Evolutionary conservation across 2,888 invertebrate species (phyloP), one percentile per base, ranked within the genome.

Genomic region (Stenotaenia linearis): DNA sequence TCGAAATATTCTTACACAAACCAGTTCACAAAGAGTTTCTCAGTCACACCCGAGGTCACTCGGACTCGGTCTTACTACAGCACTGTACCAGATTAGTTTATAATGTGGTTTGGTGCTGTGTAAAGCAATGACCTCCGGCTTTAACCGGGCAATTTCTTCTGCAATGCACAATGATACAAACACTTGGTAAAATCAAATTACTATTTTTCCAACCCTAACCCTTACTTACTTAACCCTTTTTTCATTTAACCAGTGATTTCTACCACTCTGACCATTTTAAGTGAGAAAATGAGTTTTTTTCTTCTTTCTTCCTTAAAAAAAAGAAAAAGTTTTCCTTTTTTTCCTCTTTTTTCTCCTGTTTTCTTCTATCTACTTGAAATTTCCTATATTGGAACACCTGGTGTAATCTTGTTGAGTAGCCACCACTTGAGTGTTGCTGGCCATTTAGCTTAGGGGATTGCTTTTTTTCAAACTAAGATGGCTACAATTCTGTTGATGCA

Each of bases 401-500:
- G 69, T 69, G 69, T 69, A 69, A 69, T 69, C 69, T 69, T 28
- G 69, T 69, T 69, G 69, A 69, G 69, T 69, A 69, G 69, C 69
- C 69, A 69, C 69, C 69, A 69, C 69, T 69, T 69, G 69, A 69
- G 69, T 69, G 69, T 69, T 69, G 69, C 69, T 69, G 69, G 69
- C 69, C 69, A 69, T 69, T 50, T 69, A n/a, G 69, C 69, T 69
- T 69, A 69, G 69, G 10, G 69, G 25, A 69, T 69, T 69, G 69
- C 25, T 69, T 28, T 69, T 69, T 69, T 23, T 69, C 69, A n/a
- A 69, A 23, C 69, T 69, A 69, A 69, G 28, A 69, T 69, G 69
- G 25, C n/a, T 9, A 69, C 25, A 69, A 69, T 69, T 69, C 28
- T 69, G 12, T 69, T 69, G 69, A 15, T 25, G 25, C 69, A 50